These are phyloP conservation scores for Fragum sueziense DNA, from an alignment of 2,888 invertebrate genomes.

Conservation along the genomic window DNA sequence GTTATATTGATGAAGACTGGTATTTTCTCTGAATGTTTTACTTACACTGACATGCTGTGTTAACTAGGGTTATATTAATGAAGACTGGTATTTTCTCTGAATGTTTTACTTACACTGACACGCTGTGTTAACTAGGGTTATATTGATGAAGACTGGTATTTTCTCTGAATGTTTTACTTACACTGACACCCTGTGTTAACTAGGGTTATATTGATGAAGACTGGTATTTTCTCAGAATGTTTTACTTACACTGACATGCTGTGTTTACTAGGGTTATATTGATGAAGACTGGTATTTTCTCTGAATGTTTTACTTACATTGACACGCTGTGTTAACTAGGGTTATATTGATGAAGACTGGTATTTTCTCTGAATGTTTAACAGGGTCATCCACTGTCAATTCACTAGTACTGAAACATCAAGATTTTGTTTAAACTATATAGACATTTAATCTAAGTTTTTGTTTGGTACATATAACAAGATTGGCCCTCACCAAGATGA, in stretches of 20 bases:
- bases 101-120: conserved; percentile 85
- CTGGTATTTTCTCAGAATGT: conserved; percentile 84
- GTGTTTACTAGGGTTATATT: conserved; percentile 84
- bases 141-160: conserved; percentile 84
- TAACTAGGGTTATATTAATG: conserved; percentile 84
- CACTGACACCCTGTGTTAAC: conserved; percentile 84
- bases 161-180: conserved; percentile 84
- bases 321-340: conserved; percentile 83
- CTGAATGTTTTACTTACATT: conserved; percentile 85
- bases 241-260: conserved; percentile 84
- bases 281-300: conserved; percentile 84
- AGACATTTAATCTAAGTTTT: background rate
- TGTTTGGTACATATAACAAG: too few species aligned
- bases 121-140: conserved; percentile 83
- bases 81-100: conserved; percentile 84
- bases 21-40: conserved; percentile 84
- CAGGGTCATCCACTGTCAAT: conserved; percentile 85
- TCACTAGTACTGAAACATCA: conserved; percentile 83
- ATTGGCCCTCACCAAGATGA: too few species aligned
- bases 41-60: conserved; percentile 84
- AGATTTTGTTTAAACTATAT: background rate
- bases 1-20: conserved; percentile 84
- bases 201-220: conserved; percentile 84
- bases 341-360: conserved; percentile 84
- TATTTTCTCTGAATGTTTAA: conserved; percentile 83